phyloP scores from a whole-genome alignment of 2,888 invertebrate genomes.

The Rhodophaea formosa region DNA sequence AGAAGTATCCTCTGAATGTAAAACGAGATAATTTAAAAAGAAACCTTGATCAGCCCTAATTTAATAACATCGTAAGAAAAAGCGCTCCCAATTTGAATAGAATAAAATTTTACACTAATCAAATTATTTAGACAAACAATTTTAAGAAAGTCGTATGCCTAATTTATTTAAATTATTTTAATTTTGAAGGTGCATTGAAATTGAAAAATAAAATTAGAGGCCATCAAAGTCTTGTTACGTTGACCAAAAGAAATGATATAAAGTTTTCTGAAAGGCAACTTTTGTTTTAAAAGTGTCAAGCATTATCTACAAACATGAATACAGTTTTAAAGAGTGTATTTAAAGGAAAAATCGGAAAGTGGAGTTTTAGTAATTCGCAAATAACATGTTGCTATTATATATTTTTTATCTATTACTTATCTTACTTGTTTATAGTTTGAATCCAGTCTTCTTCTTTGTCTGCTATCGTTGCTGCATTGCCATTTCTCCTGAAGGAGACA shows the following conservation, averaged over 20 bases:
- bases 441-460: no score
- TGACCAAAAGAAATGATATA: background rate
- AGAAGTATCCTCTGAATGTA: slow-evolving; percentile 50
- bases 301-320: no score
- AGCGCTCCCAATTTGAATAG: background rate
- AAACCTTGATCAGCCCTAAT: slow-evolving; percentile 40
- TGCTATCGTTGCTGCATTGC: no score
- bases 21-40: slow-evolving; percentile 53
- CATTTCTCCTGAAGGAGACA: no score
- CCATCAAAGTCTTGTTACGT: background rate
- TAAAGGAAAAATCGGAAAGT: no score
- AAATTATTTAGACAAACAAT: background rate
- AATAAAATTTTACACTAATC: background rate
- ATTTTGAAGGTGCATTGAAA: background rate
- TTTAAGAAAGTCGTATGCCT: background rate
- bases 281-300: no score
- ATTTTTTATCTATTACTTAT: no score
- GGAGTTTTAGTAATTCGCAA: no score
- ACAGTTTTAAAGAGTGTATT: no score
- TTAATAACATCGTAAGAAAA: slow-evolving; percentile 27
- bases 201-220: background rate
- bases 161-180: background rate
- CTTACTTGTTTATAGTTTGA: no score
- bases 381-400: no score
- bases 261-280: background rate